Base-by-base conservation (phyloP, 2,113 vertebrate genomes). In the Aegotheles bennettii region DNA sequence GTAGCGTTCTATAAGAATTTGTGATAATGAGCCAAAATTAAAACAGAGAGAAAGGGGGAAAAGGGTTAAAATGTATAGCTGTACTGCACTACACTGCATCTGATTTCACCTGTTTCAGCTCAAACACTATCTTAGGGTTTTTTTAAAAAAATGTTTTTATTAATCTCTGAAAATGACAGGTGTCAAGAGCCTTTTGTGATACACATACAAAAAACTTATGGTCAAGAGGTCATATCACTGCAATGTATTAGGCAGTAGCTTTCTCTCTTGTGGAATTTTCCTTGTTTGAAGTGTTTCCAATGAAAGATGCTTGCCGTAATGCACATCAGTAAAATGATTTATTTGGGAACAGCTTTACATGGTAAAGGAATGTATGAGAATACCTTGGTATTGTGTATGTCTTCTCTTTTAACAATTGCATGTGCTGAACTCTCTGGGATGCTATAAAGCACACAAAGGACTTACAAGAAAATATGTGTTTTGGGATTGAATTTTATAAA, bases 11-110 rank as follows among this genome's bases (percentile, higher is more conserved):
- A 29, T 90, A 78, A 54, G 86, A 90, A 95, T 97, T 97, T 97
- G 95, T 97, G 98, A 97, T 97, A 98, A 98, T 53, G 94, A 98
- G 97, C 97, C 96, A 98, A 97, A 98, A 98, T 98, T 97, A 97
- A 98, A 98, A 98, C 95, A 96, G 42, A 82, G 96, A 94, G 87
- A 96, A 98, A 89, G 53, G 78, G 84, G 89, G 8, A 81, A 74
- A 70, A n/a, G 56, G 28, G 82, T 95, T 98, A 90, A 95, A 96
- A 81, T 97, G 96, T 97, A 95, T 97, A 98, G 96, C 85, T 97
- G 95, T 98, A 96, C 93, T 95, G 67, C 97, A 97, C 96, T 92
- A 61, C 94, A 78, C 95, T 97, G 89, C 90, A 92, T 98, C 95
- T 97, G 96, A 94, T 98, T 97, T 98, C 93, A 97, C 93, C 84